A percentile compares a stretch with the other conserved stretches of the same genome.
Conservation (phyloP, 2,797 vertebrate genomes). For the Heteromormyrus szaboi region DNA sequence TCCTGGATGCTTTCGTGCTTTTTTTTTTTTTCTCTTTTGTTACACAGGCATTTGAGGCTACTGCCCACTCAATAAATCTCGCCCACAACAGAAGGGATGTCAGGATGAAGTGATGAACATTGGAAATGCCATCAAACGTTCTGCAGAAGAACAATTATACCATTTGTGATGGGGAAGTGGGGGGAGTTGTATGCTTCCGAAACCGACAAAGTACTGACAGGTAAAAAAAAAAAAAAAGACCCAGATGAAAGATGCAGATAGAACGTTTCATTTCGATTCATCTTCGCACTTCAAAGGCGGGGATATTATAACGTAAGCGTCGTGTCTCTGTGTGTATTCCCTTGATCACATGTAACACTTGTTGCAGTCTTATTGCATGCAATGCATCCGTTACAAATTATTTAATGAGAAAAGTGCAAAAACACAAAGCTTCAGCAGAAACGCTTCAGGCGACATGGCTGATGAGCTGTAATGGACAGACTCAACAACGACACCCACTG, state of each 20-base stretch:
- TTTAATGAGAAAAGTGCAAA: not conserved
- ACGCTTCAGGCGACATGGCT: not conserved
- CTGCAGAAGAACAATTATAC: not conserved
- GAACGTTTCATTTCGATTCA: constrained; percentile 15
- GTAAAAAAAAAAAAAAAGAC: not conserved
- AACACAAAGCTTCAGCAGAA: not conserved
- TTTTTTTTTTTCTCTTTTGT: not conserved
- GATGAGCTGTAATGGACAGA: not conserved
- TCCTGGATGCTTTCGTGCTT: not conserved
- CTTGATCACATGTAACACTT: not conserved
- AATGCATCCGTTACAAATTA: not conserved
- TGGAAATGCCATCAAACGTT: not conserved
- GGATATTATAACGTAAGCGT: not conserved
- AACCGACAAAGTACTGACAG: constrained; percentile 8
- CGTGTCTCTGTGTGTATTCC: not conserved
- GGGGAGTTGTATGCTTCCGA: not conserved
- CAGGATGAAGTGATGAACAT: not conserved
- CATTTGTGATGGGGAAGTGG: not conserved
- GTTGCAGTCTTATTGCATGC: constrained; percentile 5
- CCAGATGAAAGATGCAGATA: not conserved
- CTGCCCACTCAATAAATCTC: not conserved
- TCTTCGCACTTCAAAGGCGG: not conserved
- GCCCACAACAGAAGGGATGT: not conserved
- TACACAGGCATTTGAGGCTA: not conserved
- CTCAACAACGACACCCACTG: not conserved